Conservation (phyloP, 2,797 vertebrate species). For the Microctenopoma steveboyesi region DNA sequence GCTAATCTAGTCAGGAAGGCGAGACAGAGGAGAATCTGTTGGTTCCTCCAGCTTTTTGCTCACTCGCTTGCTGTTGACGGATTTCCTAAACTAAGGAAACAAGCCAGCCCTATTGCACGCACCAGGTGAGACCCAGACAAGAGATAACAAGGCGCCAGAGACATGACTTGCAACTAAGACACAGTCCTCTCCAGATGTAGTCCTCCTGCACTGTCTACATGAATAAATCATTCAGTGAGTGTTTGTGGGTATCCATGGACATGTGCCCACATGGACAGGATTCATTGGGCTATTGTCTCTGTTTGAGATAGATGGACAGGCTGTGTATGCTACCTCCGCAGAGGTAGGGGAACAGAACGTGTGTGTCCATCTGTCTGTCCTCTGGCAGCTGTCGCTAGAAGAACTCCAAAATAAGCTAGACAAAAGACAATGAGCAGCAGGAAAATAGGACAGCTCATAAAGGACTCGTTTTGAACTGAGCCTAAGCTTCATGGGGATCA, state of each 20-base stretch:
- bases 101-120: constrained; percentile 36
- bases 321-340: constrained; percentile 8
- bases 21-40: constrained; percentile 78
- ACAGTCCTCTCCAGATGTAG: constrained; percentile 14
- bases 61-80: constrained; percentile 26
- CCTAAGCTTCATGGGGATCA: constrained; percentile 53
- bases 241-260: neutral
- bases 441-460: constrained; percentile 73
- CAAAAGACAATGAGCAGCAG: constrained; percentile 66
- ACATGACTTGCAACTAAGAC: constrained; percentile 23
- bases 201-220: constrained; percentile 7
- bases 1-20: constrained; percentile 73
- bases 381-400: constrained; percentile 70
- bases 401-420: constrained; percentile 68
- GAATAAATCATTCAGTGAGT: neutral
- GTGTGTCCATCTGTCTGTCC: constrained; percentile 32
- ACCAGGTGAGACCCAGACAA: constrained; percentile 61
- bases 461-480: constrained; percentile 60
- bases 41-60: constrained; percentile 58
- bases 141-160: constrained; percentile 41
- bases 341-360: constrained; percentile 21
- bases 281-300: constrained; percentile 11
- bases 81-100: constrained; percentile 60
- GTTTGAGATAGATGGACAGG: constrained; percentile 15
- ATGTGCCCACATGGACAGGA: neutral